These are phyloP conservation scores for Lepidocyrtinus sp. DNA, from an alignment of 2,888 invertebrate genomes.

Conservation along the genomic window DNA sequence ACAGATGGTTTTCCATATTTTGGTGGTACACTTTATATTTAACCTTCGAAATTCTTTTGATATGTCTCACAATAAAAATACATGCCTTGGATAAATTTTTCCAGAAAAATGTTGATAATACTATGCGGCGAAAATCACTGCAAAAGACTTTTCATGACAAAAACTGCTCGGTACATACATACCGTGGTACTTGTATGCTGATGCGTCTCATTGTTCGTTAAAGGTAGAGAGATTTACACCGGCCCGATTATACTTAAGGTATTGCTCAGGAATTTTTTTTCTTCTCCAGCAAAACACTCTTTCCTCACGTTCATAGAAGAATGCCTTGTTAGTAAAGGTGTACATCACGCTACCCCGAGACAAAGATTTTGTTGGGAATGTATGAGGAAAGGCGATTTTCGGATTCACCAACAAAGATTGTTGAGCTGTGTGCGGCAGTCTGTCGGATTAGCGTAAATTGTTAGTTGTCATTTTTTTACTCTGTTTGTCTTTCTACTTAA, in stretches of 20 bases:
- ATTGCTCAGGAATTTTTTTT: neutral
- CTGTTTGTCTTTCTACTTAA: slow-evolving; percentile 32
- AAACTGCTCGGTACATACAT: slow-evolving; percentile 4
- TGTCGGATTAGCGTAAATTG: slow-evolving; percentile 44
- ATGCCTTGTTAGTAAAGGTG: neutral
- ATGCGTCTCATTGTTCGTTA: slow-evolving; percentile 12
- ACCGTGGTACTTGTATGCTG: too few species aligned
- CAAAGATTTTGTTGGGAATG: neutral
- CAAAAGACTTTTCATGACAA: slow-evolving; percentile 16
- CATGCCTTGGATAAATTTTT: too few species aligned
- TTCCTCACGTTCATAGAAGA: slow-evolving; percentile 12
- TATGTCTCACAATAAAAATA: slow-evolving; percentile 3
- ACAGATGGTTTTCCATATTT: slow-evolving; percentile 11
- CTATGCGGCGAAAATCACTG: slow-evolving; percentile 2
- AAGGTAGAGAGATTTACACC: slow-evolving; percentile 2
- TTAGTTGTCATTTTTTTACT: slow-evolving; percentile 34
- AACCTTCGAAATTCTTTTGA: slow-evolving; percentile 11
- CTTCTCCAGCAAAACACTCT: slow-evolving; percentile 3
- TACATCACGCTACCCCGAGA: neutral
- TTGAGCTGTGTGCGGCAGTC: slow-evolving; percentile 34
- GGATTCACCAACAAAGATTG: slow-evolving; percentile 2
- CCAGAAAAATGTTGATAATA: neutral
- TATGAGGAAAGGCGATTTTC: slow-evolving; percentile 12
- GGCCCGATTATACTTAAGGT: neutral
- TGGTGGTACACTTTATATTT: neutral